phyloP scores from a whole-genome alignment of 2,888 invertebrate genomes.

The Gnatocerus cornutus region DNA sequence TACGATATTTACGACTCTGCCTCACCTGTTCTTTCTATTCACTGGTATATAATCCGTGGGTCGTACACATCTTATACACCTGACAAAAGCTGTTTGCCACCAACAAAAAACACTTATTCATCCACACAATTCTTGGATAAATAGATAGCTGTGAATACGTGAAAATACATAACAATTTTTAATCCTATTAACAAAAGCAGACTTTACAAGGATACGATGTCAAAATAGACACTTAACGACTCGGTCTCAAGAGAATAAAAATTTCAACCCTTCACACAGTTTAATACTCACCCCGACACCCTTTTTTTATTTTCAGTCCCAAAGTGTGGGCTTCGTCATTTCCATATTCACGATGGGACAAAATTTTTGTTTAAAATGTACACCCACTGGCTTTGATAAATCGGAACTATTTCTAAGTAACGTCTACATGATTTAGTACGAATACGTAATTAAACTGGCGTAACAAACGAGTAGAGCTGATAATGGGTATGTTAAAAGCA shows the following conservation, averaged over 20 bases:
- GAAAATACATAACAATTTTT: slow-evolving; percentile 59
- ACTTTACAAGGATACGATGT: slow-evolving; percentile 25
- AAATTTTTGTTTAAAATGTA: neutral
- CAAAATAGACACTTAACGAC: slow-evolving; percentile 28
- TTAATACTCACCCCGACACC: no score
- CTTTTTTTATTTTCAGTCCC: neutral
- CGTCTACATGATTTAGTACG: slow-evolving; percentile 11
- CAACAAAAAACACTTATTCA: slow-evolving; percentile 59
- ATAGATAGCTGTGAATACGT: slow-evolving; percentile 61
- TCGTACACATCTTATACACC: slow-evolving; percentile 55
- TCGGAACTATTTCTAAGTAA: neutral
- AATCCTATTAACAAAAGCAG: slow-evolving; percentile 51
- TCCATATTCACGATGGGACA: no score
- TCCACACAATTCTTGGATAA: slow-evolving; percentile 54
- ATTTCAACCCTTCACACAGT: neutral
- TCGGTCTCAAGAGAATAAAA: slow-evolving; percentile 13
- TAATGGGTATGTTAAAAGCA: slow-evolving; percentile 33
- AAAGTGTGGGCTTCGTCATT: neutral
- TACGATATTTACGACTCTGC: slow-evolving; percentile 61
- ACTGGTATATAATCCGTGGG: slow-evolving; percentile 58
- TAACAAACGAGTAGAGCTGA: slow-evolving; percentile 21
- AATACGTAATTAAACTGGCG: slow-evolving; percentile 27
- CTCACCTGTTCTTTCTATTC: slow-evolving; percentile 63
- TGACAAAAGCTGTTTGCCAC: slow-evolving; percentile 60
- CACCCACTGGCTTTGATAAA: neutral